Evolutionary conservation across 1,140 invertebrate genomes (phyloP), one percentile per base, ranked within the genome.

Genomic region (Probaryconus sp.): DNA sequence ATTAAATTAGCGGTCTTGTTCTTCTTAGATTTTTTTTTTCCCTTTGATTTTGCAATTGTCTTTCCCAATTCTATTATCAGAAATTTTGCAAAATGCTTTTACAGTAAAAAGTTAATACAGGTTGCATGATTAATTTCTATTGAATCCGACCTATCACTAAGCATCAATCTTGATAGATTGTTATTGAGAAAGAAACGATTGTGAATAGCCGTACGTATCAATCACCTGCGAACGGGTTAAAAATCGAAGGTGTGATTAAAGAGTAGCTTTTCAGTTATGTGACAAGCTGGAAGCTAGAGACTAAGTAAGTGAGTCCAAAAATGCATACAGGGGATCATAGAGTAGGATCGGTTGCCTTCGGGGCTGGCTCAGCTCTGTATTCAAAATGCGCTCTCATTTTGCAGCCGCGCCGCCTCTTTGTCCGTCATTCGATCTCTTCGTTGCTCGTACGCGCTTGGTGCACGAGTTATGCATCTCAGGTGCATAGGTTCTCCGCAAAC

Each of bases 401-500:
- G 56, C 48, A 37, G 60, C 33, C 53, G 60, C 17, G 68, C 68
- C 68, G 68, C 58, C 31, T 48, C 55, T 47, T 73, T 55, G 37
- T 20, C 24, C 38, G 50, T 47, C 58, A 50, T 47, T 68, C 61
- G 18, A 61, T 50, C 40, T n/a, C n/a, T 38, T 30, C 61, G 35
- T 47, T 11, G 60, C 58, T 35, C 64, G 48, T 43, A 20, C 38
- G 35, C 74, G 24, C 64, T 61, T 50, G 37, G 26, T 71, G 38
- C 48, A 71, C 61, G 73, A 83, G 79, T 83, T 81, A 83, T 83
- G 80, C 79, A 79, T 81, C 80, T 82, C 80, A 83, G 77, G 78
- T 83, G 81, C 81, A 81, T 82, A 80, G 77, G 68, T 82, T 81
- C 77, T 65, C 55, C 67, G 71, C 72, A 83, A 84, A 84, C 83